Evolutionary conservation across 2,113 vertebrate species (phyloP).

Genomic region (Psittacara wagleri): DNA sequence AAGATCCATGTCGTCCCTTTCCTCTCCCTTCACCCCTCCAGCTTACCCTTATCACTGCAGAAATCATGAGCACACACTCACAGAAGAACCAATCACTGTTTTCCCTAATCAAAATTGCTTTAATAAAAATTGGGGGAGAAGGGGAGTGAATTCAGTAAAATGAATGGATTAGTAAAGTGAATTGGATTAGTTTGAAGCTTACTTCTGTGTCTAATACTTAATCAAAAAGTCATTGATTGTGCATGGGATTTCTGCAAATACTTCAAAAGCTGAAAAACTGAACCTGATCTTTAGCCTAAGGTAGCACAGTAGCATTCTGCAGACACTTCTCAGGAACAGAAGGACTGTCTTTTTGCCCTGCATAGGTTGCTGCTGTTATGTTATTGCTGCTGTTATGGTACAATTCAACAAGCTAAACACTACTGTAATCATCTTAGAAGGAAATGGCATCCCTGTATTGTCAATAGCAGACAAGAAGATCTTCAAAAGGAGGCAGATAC

Average conservation of each 20-base stretch:
- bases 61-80: neutral
- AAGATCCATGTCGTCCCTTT: neutral
- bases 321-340: neutral
- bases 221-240: neutral
- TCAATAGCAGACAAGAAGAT: neutral
- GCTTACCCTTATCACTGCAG: neutral
- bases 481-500: neutral
- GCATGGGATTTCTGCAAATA: neutral
- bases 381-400: neutral
- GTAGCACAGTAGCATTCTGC: neutral
- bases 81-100: neutral
- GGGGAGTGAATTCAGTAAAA: neutral
- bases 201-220: neutral
- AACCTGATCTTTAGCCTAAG: neutral
- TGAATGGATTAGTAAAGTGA: neutral
- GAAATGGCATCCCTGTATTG: neutral
- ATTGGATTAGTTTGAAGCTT: neutral
- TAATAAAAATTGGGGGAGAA: neutral
- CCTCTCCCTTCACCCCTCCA: neutral
- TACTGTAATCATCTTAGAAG: neutral
- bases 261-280: neutral
- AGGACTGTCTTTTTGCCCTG: neutral
- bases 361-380: neutral
- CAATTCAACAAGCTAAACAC: neutral
- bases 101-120: neutral